phyloP scores from a whole-genome alignment of 2,888 invertebrate species.

The Tortricodes alternella region DNA sequence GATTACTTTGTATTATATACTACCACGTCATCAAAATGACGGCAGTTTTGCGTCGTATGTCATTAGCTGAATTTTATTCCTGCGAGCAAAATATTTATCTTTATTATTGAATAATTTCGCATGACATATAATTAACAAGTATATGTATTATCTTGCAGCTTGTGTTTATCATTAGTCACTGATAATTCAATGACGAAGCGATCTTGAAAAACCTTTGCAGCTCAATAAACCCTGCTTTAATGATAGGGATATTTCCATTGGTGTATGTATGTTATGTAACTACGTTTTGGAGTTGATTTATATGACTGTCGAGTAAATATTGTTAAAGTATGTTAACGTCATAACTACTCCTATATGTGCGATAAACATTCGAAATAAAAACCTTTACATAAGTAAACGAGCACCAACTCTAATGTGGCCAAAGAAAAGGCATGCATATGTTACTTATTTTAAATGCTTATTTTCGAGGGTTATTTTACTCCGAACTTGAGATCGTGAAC shows the following conservation, averaged over 20 bases:
- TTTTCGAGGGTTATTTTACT: not conserved
- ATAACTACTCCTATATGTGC: slow-evolving; percentile 2
- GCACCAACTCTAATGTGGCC: not conserved
- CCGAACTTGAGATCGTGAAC: slow-evolving; percentile 7
- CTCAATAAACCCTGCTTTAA: not conserved
- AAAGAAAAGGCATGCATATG: not conserved
- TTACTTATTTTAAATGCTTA: slow-evolving; percentile 2
- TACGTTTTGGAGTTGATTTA: slow-evolving; percentile 12
- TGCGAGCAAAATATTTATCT: no score
- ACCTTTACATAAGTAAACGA: slow-evolving; percentile 2
- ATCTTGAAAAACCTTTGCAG: not conserved
- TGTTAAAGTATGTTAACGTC: slow-evolving; percentile 19
- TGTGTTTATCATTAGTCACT: not conserved
- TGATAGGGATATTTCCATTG: not conserved
- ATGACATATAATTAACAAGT: no score
- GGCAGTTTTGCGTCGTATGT: no score
- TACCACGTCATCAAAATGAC: no score
- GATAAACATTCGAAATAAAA: slow-evolving; percentile 10
- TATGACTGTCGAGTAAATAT: slow-evolving; percentile 18
- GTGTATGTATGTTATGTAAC: no score
- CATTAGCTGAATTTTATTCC: no score
- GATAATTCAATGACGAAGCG: not conserved
- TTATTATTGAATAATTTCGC: no score
- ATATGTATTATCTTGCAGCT: no score
- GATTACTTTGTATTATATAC: no score